Percentiles rank a stretch among this genome's conserved stretches.
phyloP scores from a whole-genome alignment of 2,113 vertebrate genomes.

The Solea senegalensis region DNA sequence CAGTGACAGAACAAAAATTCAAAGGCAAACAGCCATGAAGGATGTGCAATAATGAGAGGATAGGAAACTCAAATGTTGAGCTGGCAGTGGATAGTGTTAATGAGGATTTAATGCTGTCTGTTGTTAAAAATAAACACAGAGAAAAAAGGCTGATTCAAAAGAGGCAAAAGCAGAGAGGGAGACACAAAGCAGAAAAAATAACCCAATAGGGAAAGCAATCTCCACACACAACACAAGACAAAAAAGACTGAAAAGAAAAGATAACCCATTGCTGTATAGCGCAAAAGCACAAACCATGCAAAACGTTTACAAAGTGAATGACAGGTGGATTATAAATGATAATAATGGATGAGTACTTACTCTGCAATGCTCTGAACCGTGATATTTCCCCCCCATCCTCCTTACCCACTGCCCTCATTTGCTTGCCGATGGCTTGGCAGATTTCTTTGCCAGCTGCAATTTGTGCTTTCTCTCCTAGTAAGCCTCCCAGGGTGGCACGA shows the following conservation, averaged over 20 bases:
- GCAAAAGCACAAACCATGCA: slow-evolving; percentile 59
- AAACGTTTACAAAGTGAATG: slow-evolving; percentile 26
- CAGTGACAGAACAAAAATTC: slow-evolving; percentile 33
- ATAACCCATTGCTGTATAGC: slow-evolving; percentile 12
- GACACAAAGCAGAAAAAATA: slow-evolving; percentile 21
- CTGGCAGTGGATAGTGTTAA: slow-evolving; percentile 25
- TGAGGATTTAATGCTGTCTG: slow-evolving; percentile 28
- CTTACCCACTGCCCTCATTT: slow-evolving; percentile 99
- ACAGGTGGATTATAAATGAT: slow-evolving; percentile 37
- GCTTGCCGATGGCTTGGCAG: slow-evolving; percentile 97
- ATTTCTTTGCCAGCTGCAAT: slow-evolving; percentile 98
- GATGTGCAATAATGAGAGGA: slow-evolving; percentile 33
- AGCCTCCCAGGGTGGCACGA: slow-evolving; percentile 92
- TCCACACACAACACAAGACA: slow-evolving; percentile 13
- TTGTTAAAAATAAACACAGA: slow-evolving; percentile 26
- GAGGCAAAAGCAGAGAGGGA: slow-evolving; percentile 24
- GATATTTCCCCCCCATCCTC: slow-evolving; percentile 83
- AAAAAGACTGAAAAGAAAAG: neutral
- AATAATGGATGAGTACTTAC: slow-evolving; percentile 81
- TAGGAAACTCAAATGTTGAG: slow-evolving; percentile 16
- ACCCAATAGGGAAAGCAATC: slow-evolving; percentile 20
- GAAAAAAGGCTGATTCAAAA: slow-evolving; percentile 15
- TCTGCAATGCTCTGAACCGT: slow-evolving; percentile 84
- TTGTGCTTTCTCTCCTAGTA: slow-evolving; percentile 97
- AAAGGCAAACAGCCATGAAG: slow-evolving; percentile 32